Conservation (phyloP, 2,888 invertebrate genomes). For the Sphecodes monilicornis region DNA sequence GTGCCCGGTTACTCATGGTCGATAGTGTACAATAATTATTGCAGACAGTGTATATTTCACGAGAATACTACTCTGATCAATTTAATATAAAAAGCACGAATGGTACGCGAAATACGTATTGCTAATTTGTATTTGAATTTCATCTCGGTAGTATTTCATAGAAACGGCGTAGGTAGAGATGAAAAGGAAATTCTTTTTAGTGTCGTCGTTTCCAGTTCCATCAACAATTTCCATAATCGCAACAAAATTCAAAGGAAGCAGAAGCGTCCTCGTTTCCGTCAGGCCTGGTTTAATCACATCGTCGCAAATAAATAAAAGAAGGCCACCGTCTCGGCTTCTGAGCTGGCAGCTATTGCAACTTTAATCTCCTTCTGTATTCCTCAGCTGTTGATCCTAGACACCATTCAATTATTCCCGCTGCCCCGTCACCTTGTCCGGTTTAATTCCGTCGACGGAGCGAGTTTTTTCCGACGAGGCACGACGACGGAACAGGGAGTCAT, state of each 20-base stretch:
- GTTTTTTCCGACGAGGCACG: constrained; percentile 9
- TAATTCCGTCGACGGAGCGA: constrained; percentile 17
- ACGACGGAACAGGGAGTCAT: constrained; percentile 9
- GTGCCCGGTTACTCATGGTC: too few species aligned
- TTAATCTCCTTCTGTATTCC: constrained; percentile 36
- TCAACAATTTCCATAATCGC: constrained; percentile 21
- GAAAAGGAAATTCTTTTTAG: not conserved
- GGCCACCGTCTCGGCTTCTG: not conserved
- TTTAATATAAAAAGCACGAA: not conserved
- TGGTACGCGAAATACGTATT: not conserved
- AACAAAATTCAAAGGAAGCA: constrained; percentile 3
- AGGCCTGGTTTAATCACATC: constrained; percentile 25
- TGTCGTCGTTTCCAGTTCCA: not conserved
- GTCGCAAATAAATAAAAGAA: constrained; percentile 27
- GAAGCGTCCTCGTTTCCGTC: not conserved
- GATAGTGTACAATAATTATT: not conserved
- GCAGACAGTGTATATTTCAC: not conserved
- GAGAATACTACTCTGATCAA: too few species aligned
- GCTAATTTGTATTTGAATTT: not conserved
- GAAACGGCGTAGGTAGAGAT: not conserved
- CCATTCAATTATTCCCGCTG: constrained; percentile 24
- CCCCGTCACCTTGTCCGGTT: not conserved
- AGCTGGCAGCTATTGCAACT: constrained; percentile 21
- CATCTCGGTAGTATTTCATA: not conserved
- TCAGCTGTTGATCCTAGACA: constrained; percentile 22